Conservation (phyloP, 1,140 invertebrate genomes). For the Polypedilum pembai region DNA sequence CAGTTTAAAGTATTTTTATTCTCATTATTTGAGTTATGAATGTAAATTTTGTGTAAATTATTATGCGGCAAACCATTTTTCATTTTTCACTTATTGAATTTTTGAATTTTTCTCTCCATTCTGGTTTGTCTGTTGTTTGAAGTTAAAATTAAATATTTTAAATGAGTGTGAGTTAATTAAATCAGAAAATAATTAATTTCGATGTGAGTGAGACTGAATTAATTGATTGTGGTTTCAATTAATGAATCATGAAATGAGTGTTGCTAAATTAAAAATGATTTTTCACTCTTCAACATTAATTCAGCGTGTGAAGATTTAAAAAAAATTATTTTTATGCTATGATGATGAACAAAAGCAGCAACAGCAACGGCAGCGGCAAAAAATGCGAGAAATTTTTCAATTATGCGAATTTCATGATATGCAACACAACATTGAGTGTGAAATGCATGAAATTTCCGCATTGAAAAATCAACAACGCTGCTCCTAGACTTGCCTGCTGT, state of each 20-base stretch:
- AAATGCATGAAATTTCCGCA: constrained; percentile 19
- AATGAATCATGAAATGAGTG: background rate
- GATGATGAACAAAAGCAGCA: background rate
- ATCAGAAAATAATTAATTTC: background rate
- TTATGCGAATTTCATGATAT: background rate
- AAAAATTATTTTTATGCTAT: background rate
- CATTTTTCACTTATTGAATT: background rate
- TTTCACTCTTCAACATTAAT: background rate
- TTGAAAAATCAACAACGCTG: background rate
- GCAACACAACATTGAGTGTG: background rate
- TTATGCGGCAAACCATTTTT: background rate
- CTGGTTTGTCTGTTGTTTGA: background rate
- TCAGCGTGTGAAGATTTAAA: background rate
- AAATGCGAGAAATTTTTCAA: background rate
- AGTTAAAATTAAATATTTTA: background rate
- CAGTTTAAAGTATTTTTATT: background rate
- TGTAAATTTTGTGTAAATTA: constrained; percentile 19
- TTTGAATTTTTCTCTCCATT: background rate
- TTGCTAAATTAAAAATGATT: background rate
- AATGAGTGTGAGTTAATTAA: background rate
- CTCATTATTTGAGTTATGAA: background rate
- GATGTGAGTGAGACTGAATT: background rate
- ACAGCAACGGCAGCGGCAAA: background rate
- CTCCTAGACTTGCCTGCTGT: background rate
- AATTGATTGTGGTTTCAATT: constrained; percentile 19